Evolutionary conservation across 2,797 vertebrate species (phyloP).

Genomic region (Alcedo atthis): DNA sequence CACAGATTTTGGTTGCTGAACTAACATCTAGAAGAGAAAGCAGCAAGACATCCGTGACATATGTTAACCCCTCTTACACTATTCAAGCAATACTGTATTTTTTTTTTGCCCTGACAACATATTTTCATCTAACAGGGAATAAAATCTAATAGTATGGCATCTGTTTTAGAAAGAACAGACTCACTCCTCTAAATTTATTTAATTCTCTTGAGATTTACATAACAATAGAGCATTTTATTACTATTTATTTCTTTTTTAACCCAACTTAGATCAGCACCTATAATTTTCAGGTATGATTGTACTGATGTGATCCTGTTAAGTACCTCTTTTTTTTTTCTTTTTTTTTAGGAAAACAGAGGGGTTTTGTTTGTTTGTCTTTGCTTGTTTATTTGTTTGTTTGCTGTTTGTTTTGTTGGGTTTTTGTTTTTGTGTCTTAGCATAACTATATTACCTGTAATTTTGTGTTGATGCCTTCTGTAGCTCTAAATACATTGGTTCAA

Average conservation of each 20-base stretch:
- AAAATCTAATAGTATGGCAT: not conserved
- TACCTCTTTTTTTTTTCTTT: not conserved
- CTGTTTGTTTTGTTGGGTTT: no score
- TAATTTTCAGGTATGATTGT: not conserved
- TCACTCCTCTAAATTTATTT: not conserved
- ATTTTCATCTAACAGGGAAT: not conserved
- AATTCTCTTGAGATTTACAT: not conserved
- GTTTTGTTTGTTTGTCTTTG: no score
- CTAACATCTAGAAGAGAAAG: not conserved
- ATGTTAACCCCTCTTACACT: not conserved
- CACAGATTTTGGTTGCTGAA: not conserved
- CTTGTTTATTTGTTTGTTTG: no score
- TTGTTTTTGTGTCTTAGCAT: not conserved
- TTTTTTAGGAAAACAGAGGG: not conserved
- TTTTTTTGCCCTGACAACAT: not conserved
- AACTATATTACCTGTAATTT: not conserved
- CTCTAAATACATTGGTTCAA: not conserved
- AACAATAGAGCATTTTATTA: not conserved
- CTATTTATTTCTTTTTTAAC: constrained; percentile 23
- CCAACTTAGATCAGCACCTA: not conserved
- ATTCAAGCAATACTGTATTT: not conserved
- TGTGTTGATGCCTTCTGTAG: not conserved
- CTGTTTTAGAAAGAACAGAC: not conserved
- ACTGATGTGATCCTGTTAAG: not conserved
- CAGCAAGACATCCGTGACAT: not conserved